These are phyloP conservation scores for Gymnocephalus cernua DNA, from an alignment of 2,113 vertebrate genomes.

Conservation along the genomic window DNA sequence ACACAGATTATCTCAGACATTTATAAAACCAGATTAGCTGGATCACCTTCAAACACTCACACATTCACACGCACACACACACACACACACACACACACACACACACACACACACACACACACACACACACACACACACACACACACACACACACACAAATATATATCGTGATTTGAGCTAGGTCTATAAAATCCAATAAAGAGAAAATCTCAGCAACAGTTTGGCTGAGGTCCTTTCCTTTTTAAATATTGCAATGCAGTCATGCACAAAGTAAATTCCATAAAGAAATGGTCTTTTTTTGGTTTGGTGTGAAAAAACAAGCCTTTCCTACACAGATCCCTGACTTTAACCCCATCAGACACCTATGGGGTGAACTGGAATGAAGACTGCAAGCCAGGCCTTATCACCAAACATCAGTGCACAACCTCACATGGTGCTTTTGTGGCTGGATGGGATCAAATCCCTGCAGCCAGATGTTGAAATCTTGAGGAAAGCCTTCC, in stretches of 20 bases:
- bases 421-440: background rate
- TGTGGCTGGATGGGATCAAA: slow-evolving; percentile 10
- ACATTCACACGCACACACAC: background rate
- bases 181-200: background rate
- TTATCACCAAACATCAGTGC: slow-evolving; percentile 10
- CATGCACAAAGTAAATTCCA: slow-evolving; percentile 5
- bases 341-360: background rate
- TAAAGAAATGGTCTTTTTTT: background rate
- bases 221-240: background rate
- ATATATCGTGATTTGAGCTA: slow-evolving; percentile 3
- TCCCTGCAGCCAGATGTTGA: background rate
- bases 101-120: slow-evolving; percentile 39
- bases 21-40: slow-evolving; percentile 81
- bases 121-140: slow-evolving; percentile 41
- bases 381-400: background rate
- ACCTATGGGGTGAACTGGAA: background rate
- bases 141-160: slow-evolving; percentile 5
- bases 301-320: background rate
- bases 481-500: slow-evolving; percentile 14
- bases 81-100: slow-evolving; percentile 37
- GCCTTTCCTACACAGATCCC: background rate
- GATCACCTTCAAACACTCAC: slow-evolving; percentile 75
- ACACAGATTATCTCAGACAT: slow-evolving; percentile 81
- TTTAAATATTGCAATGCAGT: background rate
- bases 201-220: background rate